Conservation (phyloP, 2,888 invertebrate species). For the Capitulum mitella region DNA sequence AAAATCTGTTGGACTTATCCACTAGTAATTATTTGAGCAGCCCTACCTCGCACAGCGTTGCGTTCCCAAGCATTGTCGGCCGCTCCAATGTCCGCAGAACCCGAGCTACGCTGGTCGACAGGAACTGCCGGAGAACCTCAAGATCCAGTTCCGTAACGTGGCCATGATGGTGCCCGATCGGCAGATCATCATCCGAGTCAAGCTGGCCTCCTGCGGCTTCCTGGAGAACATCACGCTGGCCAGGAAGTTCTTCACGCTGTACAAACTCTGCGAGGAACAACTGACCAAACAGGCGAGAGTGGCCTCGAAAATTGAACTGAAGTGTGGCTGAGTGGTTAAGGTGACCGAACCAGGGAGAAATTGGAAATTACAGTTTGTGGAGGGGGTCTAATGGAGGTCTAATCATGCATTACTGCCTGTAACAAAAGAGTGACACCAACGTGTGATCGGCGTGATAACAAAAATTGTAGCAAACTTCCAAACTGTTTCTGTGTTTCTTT, state of each 20-base stretch:
- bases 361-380: too few relatives aligned
- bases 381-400: too few relatives aligned
- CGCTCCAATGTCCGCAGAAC: conserved; percentile 75
- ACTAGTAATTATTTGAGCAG: too few relatives aligned
- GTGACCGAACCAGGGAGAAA: too few relatives aligned
- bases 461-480: too few relatives aligned
- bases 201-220: conserved; percentile 91
- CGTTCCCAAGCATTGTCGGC: too few relatives aligned
- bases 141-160: conserved; percentile 94
- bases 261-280: conserved; percentile 95
- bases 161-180: conserved; percentile 99
- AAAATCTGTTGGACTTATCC: too few relatives aligned
- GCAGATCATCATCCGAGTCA: conserved; percentile 93
- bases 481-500: too few relatives aligned
- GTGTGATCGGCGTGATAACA: too few relatives aligned
- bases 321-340: not conserved
- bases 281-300: conserved; percentile 69
- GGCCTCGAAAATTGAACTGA: not conserved
- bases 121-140: conserved; percentile 91
- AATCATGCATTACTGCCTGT: too few relatives aligned
- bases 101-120: conserved; percentile 95
- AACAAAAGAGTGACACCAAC: too few relatives aligned
- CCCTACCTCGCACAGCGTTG: too few relatives aligned
- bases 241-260: conserved; percentile 90
- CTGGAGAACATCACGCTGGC: conserved; percentile 90